Conservation (phyloP, 2,888 invertebrate genomes). For the Petrolisthes manimaculis region DNA sequence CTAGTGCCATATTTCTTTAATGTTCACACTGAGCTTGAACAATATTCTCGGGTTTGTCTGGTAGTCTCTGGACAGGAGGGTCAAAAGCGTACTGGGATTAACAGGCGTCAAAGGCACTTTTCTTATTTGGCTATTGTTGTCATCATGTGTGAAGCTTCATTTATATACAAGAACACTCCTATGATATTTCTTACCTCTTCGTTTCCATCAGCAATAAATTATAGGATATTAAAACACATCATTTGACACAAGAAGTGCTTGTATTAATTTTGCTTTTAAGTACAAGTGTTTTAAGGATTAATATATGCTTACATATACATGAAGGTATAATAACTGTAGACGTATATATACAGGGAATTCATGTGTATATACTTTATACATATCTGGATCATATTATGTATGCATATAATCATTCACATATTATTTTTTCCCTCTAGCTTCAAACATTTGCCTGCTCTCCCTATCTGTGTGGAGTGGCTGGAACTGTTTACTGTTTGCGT, state of each 20-base stretch:
- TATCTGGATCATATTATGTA: no score
- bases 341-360: no score
- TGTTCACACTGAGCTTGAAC: background rate
- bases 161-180: background rate
- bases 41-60: background rate
- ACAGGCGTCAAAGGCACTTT: constrained; percentile 28
- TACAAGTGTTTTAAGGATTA: background rate
- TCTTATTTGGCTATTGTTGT: constrained; percentile 33
- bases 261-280: constrained; percentile 3
- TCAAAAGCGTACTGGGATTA: constrained; percentile 22
- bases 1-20: constrained; percentile 7
- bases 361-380: no score
- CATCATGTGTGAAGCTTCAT: constrained; percentile 32
- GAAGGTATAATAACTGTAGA: background rate
- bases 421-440: background rate
- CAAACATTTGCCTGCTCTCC: background rate
- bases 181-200: background rate
- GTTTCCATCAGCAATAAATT: constrained; percentile 21
- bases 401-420: background rate
- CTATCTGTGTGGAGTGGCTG: background rate
- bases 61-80: background rate
- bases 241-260: background rate
- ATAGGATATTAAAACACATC: background rate
- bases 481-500: constrained; percentile 26
- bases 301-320: constrained; percentile 9